phyloP scores from a whole-genome alignment of 1,140 invertebrate species.

The Drosophila persimilis region DNA sequence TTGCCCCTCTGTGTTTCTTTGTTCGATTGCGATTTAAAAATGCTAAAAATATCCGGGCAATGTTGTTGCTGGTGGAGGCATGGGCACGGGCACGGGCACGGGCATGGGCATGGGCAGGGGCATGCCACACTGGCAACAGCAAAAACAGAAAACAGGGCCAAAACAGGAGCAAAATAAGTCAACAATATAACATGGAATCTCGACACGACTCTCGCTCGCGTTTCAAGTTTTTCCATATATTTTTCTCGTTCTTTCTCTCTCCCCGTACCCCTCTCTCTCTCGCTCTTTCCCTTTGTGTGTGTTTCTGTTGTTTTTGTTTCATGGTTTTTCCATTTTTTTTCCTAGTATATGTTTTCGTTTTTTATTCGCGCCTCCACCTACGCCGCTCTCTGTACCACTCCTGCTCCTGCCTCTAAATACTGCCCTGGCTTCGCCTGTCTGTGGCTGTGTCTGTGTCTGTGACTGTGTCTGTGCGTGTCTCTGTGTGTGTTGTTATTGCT shows the following conservation, averaged over 20 bases:
- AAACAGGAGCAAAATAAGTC: constrained; percentile 45
- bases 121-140: not conserved
- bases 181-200: constrained; percentile 49
- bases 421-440: not conserved
- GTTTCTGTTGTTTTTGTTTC: constrained; percentile 12
- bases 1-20: constrained; percentile 2
- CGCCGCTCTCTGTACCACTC: constrained; percentile 24
- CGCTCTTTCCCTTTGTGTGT: constrained; percentile 2
- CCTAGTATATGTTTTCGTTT: constrained; percentile 36
- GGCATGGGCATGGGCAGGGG: not conserved
- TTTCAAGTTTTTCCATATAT: constrained; percentile 49
- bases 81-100: not conserved
- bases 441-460: constrained; percentile 18
- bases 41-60: constrained; percentile 70
- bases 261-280: not conserved
- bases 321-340: constrained; percentile 19
- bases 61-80: not conserved
- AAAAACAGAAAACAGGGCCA: constrained; percentile 19
- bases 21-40: constrained; percentile 70
- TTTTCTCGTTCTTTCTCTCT: not conserved
- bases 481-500: constrained; percentile 31
- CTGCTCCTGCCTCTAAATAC: constrained; percentile 34
- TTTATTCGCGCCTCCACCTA: constrained; percentile 2
- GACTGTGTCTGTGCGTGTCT: constrained; percentile 26
- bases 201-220: constrained; percentile 68